phyloP scores from a whole-genome alignment of 2,797 vertebrate species.

The Eidolon dupreanum region DNA sequence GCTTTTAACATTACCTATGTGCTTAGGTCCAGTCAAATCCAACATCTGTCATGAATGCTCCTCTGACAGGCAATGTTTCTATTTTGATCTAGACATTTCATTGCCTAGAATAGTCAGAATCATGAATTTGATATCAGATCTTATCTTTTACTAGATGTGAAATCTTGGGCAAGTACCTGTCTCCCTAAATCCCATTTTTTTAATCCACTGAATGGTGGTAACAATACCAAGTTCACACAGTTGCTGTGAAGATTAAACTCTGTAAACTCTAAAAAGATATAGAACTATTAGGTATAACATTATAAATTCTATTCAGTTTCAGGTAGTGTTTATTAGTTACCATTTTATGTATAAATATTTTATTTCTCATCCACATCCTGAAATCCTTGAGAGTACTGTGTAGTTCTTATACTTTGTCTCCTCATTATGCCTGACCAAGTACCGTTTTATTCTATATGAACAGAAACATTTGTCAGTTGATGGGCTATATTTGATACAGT shows the following conservation, averaged over 20 bases:
- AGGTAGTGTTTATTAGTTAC: background rate
- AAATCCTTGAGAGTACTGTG: background rate
- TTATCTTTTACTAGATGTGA: background rate
- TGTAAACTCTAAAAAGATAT: background rate
- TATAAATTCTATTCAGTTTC: background rate
- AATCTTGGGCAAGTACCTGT: background rate
- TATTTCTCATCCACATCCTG: background rate
- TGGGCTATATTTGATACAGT: background rate
- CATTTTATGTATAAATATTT: background rate
- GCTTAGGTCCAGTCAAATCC: background rate
- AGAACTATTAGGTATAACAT: background rate
- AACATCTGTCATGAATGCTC: background rate
- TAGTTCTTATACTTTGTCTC: background rate
- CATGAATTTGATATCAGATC: background rate
- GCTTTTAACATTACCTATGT: background rate
- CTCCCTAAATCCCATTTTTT: background rate
- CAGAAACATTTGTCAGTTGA: background rate
- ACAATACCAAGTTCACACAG: background rate
- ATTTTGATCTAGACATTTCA: background rate
- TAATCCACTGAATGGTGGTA: background rate
- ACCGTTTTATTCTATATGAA: background rate
- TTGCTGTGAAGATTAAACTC: background rate
- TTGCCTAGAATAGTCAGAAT: background rate
- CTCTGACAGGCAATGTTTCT: background rate
- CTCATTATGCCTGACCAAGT: background rate